Conservation (phyloP, 1,140 invertebrate genomes). For the Pachyrhynchus sulphureomaculatus region DNA sequence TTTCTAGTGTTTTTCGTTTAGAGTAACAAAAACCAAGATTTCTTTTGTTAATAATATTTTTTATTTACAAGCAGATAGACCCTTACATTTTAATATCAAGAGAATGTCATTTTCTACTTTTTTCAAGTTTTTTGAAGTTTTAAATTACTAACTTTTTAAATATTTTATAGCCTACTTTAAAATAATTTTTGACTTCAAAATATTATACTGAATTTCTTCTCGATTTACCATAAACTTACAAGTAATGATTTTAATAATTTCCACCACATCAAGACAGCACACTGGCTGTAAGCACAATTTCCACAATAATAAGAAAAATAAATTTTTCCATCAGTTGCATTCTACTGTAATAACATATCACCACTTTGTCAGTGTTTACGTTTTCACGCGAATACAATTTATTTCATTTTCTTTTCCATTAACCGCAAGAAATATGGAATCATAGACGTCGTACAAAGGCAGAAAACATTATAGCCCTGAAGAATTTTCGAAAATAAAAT, state of each 20-base stretch:
- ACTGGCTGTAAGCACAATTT: constrained; percentile 14
- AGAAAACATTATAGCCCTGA: no score
- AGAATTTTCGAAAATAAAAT: no score
- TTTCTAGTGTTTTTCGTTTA: no score
- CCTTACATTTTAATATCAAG: no score
- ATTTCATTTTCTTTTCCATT: constrained; percentile 18
- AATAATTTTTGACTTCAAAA: neutral
- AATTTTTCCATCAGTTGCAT: constrained; percentile 25
- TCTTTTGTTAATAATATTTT: no score
- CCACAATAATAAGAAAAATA: constrained; percentile 7
- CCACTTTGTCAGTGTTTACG: neutral
- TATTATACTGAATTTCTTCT: constrained; percentile 4
- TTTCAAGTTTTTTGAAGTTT: no score
- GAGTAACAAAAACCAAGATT: no score
- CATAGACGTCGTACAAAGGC: no score
- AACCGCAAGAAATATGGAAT: neutral
- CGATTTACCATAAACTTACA: constrained; percentile 25
- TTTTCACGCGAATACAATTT: constrained; percentile 16
- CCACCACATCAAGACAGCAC: constrained; percentile 26
- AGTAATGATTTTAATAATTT: constrained; percentile 32
- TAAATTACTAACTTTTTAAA: no score
- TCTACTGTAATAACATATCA: constrained; percentile 21
- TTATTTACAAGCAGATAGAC: no score
- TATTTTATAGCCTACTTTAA: no score
- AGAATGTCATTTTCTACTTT: no score